Base-by-base conservation (phyloP, 2,797 vertebrate species). In the Sebastes nivosus region DNA sequence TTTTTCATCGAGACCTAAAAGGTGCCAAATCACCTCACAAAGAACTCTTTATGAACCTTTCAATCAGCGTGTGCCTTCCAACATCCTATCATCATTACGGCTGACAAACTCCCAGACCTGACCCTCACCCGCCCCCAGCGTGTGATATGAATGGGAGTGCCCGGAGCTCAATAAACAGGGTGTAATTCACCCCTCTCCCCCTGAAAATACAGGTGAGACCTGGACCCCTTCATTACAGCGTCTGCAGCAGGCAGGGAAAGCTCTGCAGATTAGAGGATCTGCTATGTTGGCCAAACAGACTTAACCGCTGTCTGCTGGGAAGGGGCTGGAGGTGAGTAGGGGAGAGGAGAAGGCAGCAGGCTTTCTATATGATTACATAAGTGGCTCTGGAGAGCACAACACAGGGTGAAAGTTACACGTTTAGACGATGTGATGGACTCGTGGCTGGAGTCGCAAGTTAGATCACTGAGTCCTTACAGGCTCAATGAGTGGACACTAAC, bases 241-340 rank as follows among this genome's bases (percentile, higher is more conserved):
- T 85, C 89, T 91, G 88, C 67, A 83, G 75, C 87, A 72, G 83
- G 71, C 84, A 81, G 85, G 18, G 72, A 88, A 88, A 92, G 80
- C 83, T 86, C 79, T 36, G 67, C 77, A 89, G 91, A 94, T 94
- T 90, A 93, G 73, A 93, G 82, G 89, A 92, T 87, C 82, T 87
- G 88, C 84, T 75, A 32, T 85, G 90, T 88, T 90, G 88, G 88
- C 69, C 87, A 92, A 93, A 89, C 88, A 88, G 80, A 90, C 78
- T 81, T 75, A 86, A 84, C 78, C 64, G 63, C 85, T 73, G 84
- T 87, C 81, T 89, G 74, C 67, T 50, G 69, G 55, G 57, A 59
- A 58, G 60, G 69, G 77, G 77, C 71, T 78, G 67, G 36, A 85
- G 81, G 82, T 74, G 72, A 82, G 77, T 1, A 22, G 29, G 57